Evolutionary conservation across 2,888 invertebrate species (phyloP).

Genomic region (Tipula confusa): DNA sequence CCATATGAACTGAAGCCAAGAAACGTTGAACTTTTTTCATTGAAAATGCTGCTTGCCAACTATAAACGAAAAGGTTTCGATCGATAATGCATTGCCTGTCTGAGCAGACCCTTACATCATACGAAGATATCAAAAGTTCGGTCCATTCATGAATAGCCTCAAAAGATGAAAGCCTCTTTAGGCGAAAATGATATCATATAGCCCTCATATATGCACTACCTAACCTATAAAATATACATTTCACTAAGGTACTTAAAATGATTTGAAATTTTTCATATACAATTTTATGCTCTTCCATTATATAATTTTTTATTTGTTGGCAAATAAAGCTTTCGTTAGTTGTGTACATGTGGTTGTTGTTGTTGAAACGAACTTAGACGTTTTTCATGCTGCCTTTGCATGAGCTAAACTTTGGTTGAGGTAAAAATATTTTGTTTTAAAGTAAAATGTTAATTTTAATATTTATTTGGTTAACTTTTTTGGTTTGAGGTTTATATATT

Average conservation of each 20-base stretch:
- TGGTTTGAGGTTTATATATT: not conserved
- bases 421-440: not conserved
- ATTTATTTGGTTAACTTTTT: not conserved
- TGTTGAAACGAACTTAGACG: too few relatives aligned
- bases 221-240: not conserved
- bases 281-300: not conserved
- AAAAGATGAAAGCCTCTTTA: too few relatives aligned
- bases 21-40: too few relatives aligned
- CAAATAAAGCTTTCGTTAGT: conserved; percentile 13
- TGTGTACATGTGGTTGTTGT: not conserved
- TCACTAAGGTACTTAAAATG: not conserved
- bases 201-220: too few relatives aligned
- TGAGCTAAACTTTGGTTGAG: not conserved
- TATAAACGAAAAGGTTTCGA: too few relatives aligned
- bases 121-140: too few relatives aligned
- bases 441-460: not conserved
- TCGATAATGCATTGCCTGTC: too few relatives aligned
- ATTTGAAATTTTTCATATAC: not conserved
- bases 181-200: too few relatives aligned
- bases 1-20: too few relatives aligned
- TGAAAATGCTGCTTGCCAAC: too few relatives aligned
- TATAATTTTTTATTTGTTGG: not conserved
- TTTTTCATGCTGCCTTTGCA: not conserved
- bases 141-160: too few relatives aligned
- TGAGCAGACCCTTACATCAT: too few relatives aligned